Base-by-base conservation (phyloP, 2,113 vertebrate genomes). In the Alaudala cheleensis region DNA sequence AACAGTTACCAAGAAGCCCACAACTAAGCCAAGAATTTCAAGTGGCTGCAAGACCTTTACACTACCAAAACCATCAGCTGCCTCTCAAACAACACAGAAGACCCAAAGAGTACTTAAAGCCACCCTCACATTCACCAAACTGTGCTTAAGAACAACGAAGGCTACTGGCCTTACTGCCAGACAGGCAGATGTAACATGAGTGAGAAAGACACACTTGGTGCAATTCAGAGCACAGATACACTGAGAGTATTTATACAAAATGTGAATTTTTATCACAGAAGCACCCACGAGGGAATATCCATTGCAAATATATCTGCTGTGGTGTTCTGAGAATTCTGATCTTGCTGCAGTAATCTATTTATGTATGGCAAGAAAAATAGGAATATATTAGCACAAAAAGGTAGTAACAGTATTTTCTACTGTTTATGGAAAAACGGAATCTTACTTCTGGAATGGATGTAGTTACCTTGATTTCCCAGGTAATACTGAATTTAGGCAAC, bases 21-120 rank as follows among this genome's bases (percentile, higher is more conserved):
- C 56, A 88, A 58, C 64, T 79, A 85, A 92, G 85, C 34, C 92
- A 96, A 92, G 90, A 92, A 91, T 92, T 95, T 86, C 90, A 88
- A 96, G 58, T 47, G 73, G 44, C 21, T 88, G 33, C 47, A 88
- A 96, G 82, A 58, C 54, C 58, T 92, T 92, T 66, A 78, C 31
- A 29, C 39, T 78, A 77, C 57, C 69, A 92, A 92, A 93, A 44
- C 26, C 44, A 92, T 20, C 79, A 81, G 53, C 4, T 88, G 65
- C 54, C 37, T 37, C 37, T 37, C 26, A 60, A 76, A 80, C 74
- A 91, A 54, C 67, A 37, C 10, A 42, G 49, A 79, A 65, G n/a
- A 86, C 31, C 47, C 25, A 39, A 82, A 54, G 5, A 61, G 34
- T n/a, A 49, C 56, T 67, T 61, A 72, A 64, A 89, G 61, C 34